These are phyloP conservation scores for Monomorium pharaonis DNA, from an alignment of 1,140 invertebrate genomes.

Conservation along the genomic window DNA sequence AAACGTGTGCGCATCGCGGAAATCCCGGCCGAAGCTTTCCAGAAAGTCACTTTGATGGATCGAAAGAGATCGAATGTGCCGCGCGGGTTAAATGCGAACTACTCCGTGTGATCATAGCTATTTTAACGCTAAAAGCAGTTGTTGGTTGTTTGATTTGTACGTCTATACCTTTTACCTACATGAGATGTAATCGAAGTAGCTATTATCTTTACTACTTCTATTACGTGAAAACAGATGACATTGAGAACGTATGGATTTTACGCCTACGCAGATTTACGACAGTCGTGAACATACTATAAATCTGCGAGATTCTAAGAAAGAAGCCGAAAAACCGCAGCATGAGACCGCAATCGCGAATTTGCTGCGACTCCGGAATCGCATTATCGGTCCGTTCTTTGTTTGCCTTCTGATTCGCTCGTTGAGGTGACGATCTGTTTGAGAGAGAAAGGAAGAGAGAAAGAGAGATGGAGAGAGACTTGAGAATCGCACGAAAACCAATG, in stretches of 20 bases:
- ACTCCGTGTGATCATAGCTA: background rate
- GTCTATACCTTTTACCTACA: background rate
- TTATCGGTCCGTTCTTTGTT: conserved; percentile 36
- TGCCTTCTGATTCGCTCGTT: conserved; percentile 14
- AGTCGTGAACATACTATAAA: conserved; percentile 30
- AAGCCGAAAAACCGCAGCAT: background rate
- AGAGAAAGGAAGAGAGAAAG: background rate
- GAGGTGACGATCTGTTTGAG: conserved; percentile 7
- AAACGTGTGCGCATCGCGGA: background rate
- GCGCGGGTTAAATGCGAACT: background rate
- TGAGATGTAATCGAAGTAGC: background rate
- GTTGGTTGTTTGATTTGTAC: background rate
- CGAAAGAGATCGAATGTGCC: background rate
- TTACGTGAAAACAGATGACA: background rate
- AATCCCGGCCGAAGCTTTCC: conserved; percentile 3
- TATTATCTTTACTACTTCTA: background rate
- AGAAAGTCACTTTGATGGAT: conserved; percentile 69
- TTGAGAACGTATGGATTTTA: background rate
- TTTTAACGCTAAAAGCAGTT: conserved; percentile 31
- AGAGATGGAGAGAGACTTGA: background rate
- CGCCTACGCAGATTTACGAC: background rate
- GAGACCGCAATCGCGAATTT: conserved; percentile 9
- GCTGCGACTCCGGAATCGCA: conserved; percentile 51
- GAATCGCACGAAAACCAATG: conserved; percentile 69
- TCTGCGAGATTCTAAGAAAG: background rate